Conservation (phyloP, 2,113 vertebrate genomes). For the Sinosuthora webbiana region DNA sequence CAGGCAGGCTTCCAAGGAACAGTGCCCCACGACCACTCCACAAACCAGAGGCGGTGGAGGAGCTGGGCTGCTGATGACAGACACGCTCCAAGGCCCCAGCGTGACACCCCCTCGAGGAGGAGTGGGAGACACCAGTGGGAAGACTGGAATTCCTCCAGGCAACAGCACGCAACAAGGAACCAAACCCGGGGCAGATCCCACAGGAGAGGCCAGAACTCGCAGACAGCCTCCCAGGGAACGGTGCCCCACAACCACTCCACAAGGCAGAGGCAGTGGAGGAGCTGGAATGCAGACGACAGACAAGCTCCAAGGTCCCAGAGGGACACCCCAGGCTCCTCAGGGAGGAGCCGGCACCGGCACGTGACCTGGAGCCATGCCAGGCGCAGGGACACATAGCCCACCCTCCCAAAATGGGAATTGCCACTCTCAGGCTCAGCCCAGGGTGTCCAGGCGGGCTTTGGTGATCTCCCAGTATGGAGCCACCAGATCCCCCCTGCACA, state of each 20-base stretch:
- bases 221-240: fast-evolving
- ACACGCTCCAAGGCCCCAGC: fast-evolving
- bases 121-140: neutral
- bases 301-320: neutral
- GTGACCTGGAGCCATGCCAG: neutral
- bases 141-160: neutral
- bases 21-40: fast-evolving
- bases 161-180: fast-evolving
- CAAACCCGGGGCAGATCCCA: neutral
- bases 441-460: neutral
- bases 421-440: neutral
- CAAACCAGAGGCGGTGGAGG: neutral
- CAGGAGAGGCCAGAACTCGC: neutral
- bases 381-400: neutral
- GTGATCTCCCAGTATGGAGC: neutral
- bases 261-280: neutral
- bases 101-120: fast-evolving
- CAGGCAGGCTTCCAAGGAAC: neutral
- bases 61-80: neutral
- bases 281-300: neutral
- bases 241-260: fast-evolving
- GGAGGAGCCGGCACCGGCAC: fast-evolving
- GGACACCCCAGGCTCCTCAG: neutral
- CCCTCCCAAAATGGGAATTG: neutral
- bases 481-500: neutral